Evolutionary conservation across 1,140 invertebrate genomes (phyloP).

Genomic region (Agraylea sexmaculata): DNA sequence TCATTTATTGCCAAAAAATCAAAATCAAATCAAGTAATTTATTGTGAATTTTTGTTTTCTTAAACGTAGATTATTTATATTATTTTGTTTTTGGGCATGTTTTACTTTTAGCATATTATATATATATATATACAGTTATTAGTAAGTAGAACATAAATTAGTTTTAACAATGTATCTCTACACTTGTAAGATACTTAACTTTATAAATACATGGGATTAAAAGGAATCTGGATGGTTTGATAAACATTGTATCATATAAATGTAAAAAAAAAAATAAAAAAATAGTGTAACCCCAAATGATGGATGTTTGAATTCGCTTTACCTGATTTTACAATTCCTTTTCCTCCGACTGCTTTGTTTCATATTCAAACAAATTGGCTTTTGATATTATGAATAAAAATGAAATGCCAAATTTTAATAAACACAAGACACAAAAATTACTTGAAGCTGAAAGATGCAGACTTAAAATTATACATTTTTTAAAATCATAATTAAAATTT

Average conservation of each 20-base stretch:
- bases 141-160: conserved; percentile 16
- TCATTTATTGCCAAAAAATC: conserved; percentile 23
- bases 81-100: conserved; percentile 22
- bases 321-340: no score
- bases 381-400: no score
- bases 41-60: no score
- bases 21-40: conserved; percentile 19
- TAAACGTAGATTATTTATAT: no score
- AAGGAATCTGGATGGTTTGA: conserved; percentile 23
- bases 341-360: no score
- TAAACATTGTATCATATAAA: conserved; percentile 22
- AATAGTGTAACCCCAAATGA: conserved; percentile 21
- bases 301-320: conserved; percentile 7
- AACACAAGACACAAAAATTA: no score
- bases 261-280: conserved; percentile 23
- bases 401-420: no score
- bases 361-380: no score
- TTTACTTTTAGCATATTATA: conserved; percentile 20
- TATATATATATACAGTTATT: not conserved
- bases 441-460: no score
- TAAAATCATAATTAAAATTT: conserved; percentile 2
- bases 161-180: conserved; percentile 22
- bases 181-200: conserved; percentile 22
- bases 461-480: no score
- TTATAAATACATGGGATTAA: conserved; percentile 22